phyloP scores from a whole-genome alignment of 2,888 invertebrate species.

The Beris morrisii region DNA sequence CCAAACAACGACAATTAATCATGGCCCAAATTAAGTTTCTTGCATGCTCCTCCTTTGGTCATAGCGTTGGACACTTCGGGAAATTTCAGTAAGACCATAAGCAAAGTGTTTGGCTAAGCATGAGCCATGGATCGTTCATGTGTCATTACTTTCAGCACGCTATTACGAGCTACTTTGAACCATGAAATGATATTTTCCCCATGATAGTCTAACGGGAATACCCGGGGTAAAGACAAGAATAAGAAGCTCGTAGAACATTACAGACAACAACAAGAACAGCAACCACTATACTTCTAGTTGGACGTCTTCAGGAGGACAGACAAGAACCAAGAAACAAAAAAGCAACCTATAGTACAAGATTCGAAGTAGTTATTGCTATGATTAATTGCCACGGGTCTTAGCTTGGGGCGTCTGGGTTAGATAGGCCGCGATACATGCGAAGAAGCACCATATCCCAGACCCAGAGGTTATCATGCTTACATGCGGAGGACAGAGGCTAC shows the following conservation, averaged over 20 bases:
- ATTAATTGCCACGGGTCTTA: constrained; percentile 36
- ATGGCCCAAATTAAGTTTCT: constrained; percentile 31
- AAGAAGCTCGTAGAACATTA: no score
- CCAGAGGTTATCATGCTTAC: constrained; percentile 20
- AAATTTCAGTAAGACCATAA: constrained; percentile 13
- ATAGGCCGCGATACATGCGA: constrained; percentile 3
- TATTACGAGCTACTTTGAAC: constrained; percentile 36
- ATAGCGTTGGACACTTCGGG: constrained; percentile 15
- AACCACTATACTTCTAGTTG: no score
- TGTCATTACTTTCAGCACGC: constrained; percentile 37
- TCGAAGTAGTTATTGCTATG: constrained; percentile 37
- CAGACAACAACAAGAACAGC: no score
- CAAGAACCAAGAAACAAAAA: constrained; percentile 11
- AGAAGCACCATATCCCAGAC: neutral
- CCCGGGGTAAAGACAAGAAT: neutral
- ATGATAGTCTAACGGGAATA: neutral
- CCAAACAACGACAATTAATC: constrained; percentile 34
- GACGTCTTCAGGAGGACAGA: no score
- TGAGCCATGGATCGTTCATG: constrained; percentile 30
- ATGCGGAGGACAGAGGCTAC: constrained; percentile 12
- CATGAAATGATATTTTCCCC: constrained; percentile 38
- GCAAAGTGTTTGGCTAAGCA: constrained; percentile 31
- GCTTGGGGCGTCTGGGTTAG: constrained; percentile 18
- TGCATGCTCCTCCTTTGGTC: constrained; percentile 26
- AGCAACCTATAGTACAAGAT: constrained; percentile 22